Conservation (phyloP, 2,113 vertebrate species). For the Bos taurus region ARS-UCD2.0 NC_037337.1:49369001-49369500, state of each 20-base stretch:
- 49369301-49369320: background rate
- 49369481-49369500: background rate
- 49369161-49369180: background rate
- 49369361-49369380: background rate
- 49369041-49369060: background rate
- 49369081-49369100: background rate
- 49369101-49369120: background rate
- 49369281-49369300: background rate
- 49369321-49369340: background rate
- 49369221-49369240: background rate
- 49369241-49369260: background rate
- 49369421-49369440: background rate
- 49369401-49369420: background rate
- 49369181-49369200: background rate
- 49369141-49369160: background rate
- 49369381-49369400: background rate
- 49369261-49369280: background rate
- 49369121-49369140: background rate
- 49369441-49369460: background rate
- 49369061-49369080: background rate
- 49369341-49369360: background rate
- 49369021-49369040: background rate
- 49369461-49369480: background rate
- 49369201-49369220: background rate
- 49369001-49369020: background rate